Conservation (phyloP, 2,797 vertebrate genomes). For the Sebastes kiyomatsui region DNA sequence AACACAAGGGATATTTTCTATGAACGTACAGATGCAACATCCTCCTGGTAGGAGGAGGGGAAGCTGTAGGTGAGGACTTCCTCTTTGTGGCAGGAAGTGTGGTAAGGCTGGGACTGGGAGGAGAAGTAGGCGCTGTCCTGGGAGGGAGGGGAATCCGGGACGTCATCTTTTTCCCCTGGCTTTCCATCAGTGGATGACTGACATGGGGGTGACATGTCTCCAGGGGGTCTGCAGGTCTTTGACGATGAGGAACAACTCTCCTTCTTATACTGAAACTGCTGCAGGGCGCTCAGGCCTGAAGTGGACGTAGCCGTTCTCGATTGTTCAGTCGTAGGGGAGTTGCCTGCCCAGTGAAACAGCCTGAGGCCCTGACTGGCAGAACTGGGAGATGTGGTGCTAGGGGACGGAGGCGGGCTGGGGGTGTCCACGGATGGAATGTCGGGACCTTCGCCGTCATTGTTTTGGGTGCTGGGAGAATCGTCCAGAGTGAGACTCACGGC, state of each 20-base stretch:
- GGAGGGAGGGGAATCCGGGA: conserved; percentile 68
- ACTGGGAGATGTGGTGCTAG: background rate
- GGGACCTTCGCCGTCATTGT: conserved; percentile 17
- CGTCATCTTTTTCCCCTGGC: conserved; percentile 24
- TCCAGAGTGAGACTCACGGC: background rate
- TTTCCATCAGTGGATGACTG: conserved; percentile 5
- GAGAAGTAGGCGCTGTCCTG: conserved; percentile 77
- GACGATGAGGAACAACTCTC: conserved; percentile 19
- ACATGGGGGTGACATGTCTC: background rate
- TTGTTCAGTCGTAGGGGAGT: conserved; percentile 37
- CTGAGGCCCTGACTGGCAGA: conserved; percentile 59
- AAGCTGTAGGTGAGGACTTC: conserved; percentile 10
- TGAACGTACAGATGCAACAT: conserved; percentile 42
- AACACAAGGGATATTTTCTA: background rate
- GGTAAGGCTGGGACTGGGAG: conserved; percentile 76
- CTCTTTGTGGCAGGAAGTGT: conserved; percentile 24
- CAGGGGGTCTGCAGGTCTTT: background rate
- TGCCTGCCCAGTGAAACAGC: conserved; percentile 83
- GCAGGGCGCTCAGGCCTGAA: conserved; percentile 62
- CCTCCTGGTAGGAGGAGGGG: conserved; percentile 1
- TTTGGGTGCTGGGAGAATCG: background rate
- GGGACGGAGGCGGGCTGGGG: conserved; percentile 54
- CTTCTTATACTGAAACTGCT: conserved; percentile 79
- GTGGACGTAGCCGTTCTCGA: conserved; percentile 29
- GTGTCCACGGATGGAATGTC: conserved; percentile 41